A percentile compares a stretch with the other conserved stretches of the same genome.
Conservation (phyloP, 2,113 vertebrate genomes). For the Pterocles gutturalis region DNA sequence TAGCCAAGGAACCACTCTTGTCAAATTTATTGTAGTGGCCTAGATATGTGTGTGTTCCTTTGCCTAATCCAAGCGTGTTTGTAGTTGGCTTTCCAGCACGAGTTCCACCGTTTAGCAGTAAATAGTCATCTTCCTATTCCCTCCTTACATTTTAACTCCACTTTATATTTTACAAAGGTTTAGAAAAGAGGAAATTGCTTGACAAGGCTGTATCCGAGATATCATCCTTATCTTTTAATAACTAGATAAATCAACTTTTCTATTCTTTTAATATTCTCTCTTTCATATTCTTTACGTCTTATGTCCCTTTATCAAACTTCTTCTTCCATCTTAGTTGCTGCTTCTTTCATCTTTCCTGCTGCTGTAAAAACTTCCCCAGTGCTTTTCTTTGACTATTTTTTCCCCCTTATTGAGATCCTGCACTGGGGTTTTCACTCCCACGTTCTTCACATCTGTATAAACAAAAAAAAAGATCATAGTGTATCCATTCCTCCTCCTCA, state of each 20-base stretch:
- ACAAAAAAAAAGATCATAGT: not conserved
- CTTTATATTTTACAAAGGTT: conserved; percentile 38
- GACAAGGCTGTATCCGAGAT: conserved; percentile 36
- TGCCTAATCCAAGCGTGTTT: not conserved
- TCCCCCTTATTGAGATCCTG: not conserved
- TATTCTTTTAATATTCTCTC: conserved; percentile 38
- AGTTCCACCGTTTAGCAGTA: conserved; percentile 23
- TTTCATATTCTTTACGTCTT: conserved; percentile 21
- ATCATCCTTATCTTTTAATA: conserved; percentile 64
- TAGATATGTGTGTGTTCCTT: not conserved
- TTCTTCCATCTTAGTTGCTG: conserved; percentile 14
- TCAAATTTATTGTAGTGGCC: conserved; percentile 4
- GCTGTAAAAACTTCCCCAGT: conserved; percentile 13
- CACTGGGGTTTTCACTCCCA: not conserved
- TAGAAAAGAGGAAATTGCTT: conserved; percentile 42
- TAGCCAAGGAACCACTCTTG: not conserved
- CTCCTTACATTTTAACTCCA: conserved; percentile 23
- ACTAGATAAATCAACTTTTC: conserved; percentile 47
- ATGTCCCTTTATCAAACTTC: conserved; percentile 43
- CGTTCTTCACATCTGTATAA: conserved; percentile 11
- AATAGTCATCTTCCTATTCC: conserved; percentile 44
- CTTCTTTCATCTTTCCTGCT: conserved; percentile 16
- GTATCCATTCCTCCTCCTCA: not conserved
- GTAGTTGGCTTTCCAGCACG: conserved; percentile 3
- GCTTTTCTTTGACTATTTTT: not conserved